These are phyloP conservation scores for Pseudococcus viburni DNA, from an alignment of 2,888 invertebrate species.

Conservation along the genomic window DNA sequence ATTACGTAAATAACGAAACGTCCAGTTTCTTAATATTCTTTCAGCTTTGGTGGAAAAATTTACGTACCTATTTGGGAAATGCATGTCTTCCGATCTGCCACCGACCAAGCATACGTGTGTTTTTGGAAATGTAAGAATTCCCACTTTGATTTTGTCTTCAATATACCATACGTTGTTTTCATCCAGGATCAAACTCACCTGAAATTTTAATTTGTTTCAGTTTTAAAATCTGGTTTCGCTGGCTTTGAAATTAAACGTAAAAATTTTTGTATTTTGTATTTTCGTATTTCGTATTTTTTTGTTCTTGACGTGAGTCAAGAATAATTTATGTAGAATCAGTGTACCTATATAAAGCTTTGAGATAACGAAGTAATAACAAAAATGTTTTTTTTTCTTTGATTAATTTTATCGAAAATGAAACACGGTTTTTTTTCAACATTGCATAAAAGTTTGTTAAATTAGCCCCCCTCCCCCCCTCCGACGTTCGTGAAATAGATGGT, in stretches of 20 bases:
- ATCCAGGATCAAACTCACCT: constrained; percentile 74
- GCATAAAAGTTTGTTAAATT: not conserved
- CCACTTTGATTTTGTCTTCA: constrained; percentile 75
- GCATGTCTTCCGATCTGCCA: constrained; percentile 74
- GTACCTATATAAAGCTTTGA: not conserved
- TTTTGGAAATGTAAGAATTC: constrained; percentile 77
- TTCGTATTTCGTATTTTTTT: not conserved
- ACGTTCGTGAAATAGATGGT: not conserved
- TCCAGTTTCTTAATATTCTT: too few species aligned
- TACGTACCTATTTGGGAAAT: constrained; percentile 72
- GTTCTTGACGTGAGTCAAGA: not conserved
- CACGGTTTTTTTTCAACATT: not conserved
- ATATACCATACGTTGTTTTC: constrained; percentile 78
- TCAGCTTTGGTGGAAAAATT: not conserved
- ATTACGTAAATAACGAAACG: too few species aligned
- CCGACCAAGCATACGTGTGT: constrained; percentile 78
- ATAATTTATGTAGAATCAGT: not conserved
- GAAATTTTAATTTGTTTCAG: not conserved
- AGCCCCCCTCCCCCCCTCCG: too few species aligned
- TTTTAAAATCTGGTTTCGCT: too few species aligned
- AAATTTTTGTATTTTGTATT: too few species aligned
- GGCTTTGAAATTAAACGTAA: too few species aligned
- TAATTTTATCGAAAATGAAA: not conserved
- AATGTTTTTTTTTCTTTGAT: not conserved
- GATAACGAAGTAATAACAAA: not conserved